Percentiles rank a stretch among this genome's conserved stretches.
Evolutionary conservation across 2,888 invertebrate genomes (phyloP).

Genomic region (Hipparchia semele): DNA sequence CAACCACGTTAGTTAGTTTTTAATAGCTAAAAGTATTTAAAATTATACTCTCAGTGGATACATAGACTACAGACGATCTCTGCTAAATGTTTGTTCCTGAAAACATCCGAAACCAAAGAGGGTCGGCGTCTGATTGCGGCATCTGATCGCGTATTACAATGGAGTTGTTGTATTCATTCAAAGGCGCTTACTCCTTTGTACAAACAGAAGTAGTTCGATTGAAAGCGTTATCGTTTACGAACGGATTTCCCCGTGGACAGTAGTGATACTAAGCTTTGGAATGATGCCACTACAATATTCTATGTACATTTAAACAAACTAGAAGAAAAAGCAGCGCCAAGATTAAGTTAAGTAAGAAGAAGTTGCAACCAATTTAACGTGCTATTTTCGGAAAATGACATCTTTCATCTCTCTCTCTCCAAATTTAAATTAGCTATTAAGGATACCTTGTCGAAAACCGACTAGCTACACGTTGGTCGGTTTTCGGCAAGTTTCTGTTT

Average conservation of each 20-base stretch:
- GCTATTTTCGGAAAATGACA: too few relatives aligned
- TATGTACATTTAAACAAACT: background rate
- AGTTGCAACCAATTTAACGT: too few relatives aligned
- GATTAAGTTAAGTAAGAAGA: too few relatives aligned
- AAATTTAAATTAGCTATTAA: too few relatives aligned
- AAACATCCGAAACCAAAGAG: conserved; percentile 13
- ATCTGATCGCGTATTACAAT: conserved; percentile 7
- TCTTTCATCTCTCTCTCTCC: too few relatives aligned
- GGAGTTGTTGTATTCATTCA: conserved; percentile 11
- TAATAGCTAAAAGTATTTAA: too few relatives aligned
- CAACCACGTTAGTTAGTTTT: too few relatives aligned
- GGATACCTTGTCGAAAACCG: too few relatives aligned
- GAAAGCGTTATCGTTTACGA: conserved; percentile 17
- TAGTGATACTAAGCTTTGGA: background rate
- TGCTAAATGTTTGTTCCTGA: conserved; percentile 12
- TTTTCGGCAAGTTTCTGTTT: too few relatives aligned
- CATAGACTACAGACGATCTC: background rate
- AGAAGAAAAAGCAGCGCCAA: too few relatives aligned
- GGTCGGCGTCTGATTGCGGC: conserved; percentile 9
- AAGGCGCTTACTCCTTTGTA: conserved; percentile 19
- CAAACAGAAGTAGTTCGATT: conserved; percentile 4
- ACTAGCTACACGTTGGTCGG: too few relatives aligned
- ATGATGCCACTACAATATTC: background rate
- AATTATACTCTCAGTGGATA: background rate
- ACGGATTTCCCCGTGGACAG: conserved; percentile 7